phyloP scores from a whole-genome alignment of 2,113 vertebrate genomes.

The Vidua chalybeata region DNA sequence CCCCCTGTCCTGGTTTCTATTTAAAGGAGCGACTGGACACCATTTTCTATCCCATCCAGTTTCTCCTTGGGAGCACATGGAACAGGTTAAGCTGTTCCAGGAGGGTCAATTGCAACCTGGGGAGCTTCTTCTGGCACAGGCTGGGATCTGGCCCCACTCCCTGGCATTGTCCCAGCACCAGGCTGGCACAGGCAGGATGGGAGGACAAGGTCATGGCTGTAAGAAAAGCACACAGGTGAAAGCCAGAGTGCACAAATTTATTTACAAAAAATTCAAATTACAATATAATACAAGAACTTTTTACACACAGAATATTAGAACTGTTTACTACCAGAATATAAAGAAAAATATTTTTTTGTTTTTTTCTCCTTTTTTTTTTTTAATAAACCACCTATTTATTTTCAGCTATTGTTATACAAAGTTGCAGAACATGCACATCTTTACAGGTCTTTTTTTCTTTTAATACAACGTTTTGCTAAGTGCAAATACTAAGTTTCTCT shows the following conservation, averaged over 20 bases:
- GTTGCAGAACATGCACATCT: slow-evolving; percentile 73
- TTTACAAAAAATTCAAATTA: slow-evolving; percentile 81
- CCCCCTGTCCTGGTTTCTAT: neutral
- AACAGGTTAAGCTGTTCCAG: neutral
- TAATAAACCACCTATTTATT: slow-evolving; percentile 69
- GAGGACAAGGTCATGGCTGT: accelerated
- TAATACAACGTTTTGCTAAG: slow-evolving; percentile 68
- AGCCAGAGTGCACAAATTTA: slow-evolving; percentile 72
- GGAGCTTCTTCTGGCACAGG: neutral
- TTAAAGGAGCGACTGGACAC: slow-evolving; percentile 1
- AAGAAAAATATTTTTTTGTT: slow-evolving; percentile 66
- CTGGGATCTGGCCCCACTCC: neutral
- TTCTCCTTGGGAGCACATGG: neutral
- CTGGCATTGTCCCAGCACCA: neutral
- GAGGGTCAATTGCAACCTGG: neutral
- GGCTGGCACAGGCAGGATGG: neutral
- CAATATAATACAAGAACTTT: slow-evolving; percentile 80
- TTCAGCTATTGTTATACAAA: slow-evolving; percentile 74
- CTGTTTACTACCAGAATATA: slow-evolving; percentile 68
- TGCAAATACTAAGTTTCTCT: slow-evolving; percentile 79
- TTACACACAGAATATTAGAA: slow-evolving; percentile 74
- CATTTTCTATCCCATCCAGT: neutral
- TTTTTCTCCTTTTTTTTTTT: neutral
- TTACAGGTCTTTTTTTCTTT: slow-evolving; percentile 37
- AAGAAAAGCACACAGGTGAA: neutral